Evolutionary conservation across 2,888 invertebrate species (phyloP), one percentile per base, ranked within the genome.

Genomic region (Tromatobia lineatoria): DNA sequence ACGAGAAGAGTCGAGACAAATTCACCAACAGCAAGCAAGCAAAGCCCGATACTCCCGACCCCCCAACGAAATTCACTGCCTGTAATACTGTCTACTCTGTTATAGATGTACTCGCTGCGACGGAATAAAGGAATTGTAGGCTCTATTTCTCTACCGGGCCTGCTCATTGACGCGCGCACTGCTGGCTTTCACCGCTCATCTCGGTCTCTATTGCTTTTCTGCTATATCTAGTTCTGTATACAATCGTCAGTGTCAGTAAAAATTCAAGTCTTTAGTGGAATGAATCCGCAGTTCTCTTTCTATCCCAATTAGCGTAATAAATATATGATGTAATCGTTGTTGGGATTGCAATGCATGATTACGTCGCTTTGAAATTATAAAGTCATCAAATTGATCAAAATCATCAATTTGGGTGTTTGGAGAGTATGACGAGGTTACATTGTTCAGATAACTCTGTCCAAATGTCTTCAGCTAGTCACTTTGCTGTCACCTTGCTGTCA

Each of bases 1-100:
- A 81, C 45, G 75, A 79, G 77, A 80, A 54, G 75, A 61, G 15
- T 73, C 74, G 77, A 76, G 59, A 80, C 76, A 76, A 80, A 83
- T 76, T 64, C 64, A 42, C 18, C 64, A 38, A 64, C 64, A 64
- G 64, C 64, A 20, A 8, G 29, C 64, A 20, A 64, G 34, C 42
- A 42, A 38, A 7, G 38, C 64, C 64, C 18, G 38, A 38, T 38
- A 1, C 38, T 2, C n/a, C 64, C 64, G 7, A 8, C 38, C 1
- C 52, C 10, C 52, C 78, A 52, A 73, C 54, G 18, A 20, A 52
- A 71, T 79, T 57, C 54, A 66, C 47, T 18, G 18, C n/a, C 11
- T 59, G 45, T 67, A 50, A 23, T 34, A 42, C 64, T 42, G 38
- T 52, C 15, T 73, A 47, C 59, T 23, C 57, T 50, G 61, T 71